Evolutionary conservation across 2,797 vertebrate species (phyloP).

Genomic region (Falco rusticolus): DNA sequence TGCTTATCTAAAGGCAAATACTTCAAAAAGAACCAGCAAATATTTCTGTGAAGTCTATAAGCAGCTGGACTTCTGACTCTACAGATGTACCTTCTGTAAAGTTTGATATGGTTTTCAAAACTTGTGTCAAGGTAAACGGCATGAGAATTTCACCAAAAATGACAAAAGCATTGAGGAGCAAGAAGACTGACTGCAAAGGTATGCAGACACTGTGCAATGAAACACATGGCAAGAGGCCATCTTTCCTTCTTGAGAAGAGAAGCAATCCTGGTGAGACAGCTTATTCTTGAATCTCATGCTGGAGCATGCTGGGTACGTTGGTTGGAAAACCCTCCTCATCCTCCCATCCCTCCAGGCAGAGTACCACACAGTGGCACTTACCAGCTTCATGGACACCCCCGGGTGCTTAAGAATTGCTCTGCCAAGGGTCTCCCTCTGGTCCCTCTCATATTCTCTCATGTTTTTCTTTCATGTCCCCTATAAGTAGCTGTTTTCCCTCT

Average conservation of each 20-base stretch:
- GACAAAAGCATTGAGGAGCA: not conserved
- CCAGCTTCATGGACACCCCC: not conserved
- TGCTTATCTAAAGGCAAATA: not conserved
- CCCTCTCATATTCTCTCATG: not conserved
- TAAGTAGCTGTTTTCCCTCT: not conserved
- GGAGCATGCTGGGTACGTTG: not conserved
- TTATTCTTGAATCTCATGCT: not conserved
- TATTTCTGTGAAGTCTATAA: not conserved
- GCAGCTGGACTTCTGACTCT: not conserved
- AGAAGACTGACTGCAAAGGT: not conserved
- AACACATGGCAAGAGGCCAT: not conserved
- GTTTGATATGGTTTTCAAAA: not conserved
- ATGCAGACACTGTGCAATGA: not conserved
- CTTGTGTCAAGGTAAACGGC: accelerated
- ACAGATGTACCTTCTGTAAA: not conserved
- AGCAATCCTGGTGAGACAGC: not conserved
- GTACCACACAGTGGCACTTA: too few relatives aligned
- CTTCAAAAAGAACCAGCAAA: not conserved
- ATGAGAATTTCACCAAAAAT: not conserved
- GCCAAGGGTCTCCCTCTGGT: not conserved
- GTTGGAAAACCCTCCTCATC: not conserved
- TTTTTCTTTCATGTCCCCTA: not conserved
- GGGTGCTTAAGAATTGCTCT: not conserved
- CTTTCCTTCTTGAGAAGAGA: not conserved
- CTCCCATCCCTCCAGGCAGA: not conserved